Base-by-base conservation (phyloP, 1,140 invertebrate genomes). In the Penaeus japonicus region DNA sequence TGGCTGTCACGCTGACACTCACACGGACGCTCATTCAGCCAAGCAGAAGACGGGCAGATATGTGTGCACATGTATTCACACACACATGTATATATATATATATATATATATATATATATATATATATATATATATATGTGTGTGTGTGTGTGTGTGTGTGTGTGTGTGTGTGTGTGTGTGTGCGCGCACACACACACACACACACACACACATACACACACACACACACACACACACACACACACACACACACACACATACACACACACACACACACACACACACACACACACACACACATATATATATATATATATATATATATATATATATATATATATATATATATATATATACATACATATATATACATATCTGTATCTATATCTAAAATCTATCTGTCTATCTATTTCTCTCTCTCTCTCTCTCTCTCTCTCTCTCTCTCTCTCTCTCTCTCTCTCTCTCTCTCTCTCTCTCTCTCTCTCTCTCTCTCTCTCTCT, bases 391-490 rank as follows among this genome's bases (percentile, higher is more conserved):
- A 73, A 30, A 15, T 73, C 17, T 73, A 24, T 73, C 15, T 73
- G 70, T 73, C 17, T 18, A 32, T 73, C 24, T 73, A 12, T 20
- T 12, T n/a, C 4, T 73, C 70, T 73, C 70, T 73, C 70, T 73
- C 70, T 73, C 57, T 59, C 57, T 59, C 57, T 59, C 57, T 59
- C 57, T 59, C 57, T 59, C 57, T 59, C 57, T 59, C 57, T 59
- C 57, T 59, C 57, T 59, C 57, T 59, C 57, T 59, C 57, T 59
- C 57, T 59, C 57, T 59, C 57, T 59, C 70, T 73, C 70, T 73
- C 70, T 73, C 70, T 73, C 70, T 73, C 70, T 73, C 70, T 73
- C 70, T 73, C 70, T 73, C 70, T 73, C 70, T 73, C 70, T 73
- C 70, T 73, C 70, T 73, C 70, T 73, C 70, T 73, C 70, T 73